phyloP scores from a whole-genome alignment of 1,140 invertebrate species.

The Nasonia vitripennis region DNA sequence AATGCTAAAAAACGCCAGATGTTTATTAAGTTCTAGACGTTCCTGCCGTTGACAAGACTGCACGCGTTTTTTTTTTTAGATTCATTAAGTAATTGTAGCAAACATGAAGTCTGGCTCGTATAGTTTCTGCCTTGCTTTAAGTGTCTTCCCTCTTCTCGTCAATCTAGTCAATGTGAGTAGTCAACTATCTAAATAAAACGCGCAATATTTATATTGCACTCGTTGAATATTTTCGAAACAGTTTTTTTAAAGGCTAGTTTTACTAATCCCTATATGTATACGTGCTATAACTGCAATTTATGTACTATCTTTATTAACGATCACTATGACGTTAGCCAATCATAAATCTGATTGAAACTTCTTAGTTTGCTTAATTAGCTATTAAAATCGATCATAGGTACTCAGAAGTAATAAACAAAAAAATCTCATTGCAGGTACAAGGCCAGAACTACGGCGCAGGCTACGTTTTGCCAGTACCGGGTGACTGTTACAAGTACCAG shows the following conservation, averaged over 20 bases:
- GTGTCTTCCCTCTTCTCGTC: neutral
- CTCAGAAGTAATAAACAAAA: neutral
- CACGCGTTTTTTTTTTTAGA: conserved; percentile 1
- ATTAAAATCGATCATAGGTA: neutral
- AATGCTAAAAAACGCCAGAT: neutral
- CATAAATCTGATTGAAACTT: neutral
- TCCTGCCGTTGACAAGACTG: conserved; percentile 28
- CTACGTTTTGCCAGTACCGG: conserved; percentile 59
- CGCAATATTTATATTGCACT: neutral
- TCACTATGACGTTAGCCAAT: neutral
- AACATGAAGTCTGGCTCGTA: conserved; percentile 14
- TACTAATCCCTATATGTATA: neutral
- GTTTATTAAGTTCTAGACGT: conserved; percentile 4
- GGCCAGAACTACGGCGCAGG: conserved; percentile 37
- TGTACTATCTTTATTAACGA: neutral
- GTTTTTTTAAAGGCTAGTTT: neutral
- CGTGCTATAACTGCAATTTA: neutral
- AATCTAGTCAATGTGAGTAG: conserved; percentile 27
- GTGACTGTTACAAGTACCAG: conserved; percentile 71
- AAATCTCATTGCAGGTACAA: neutral
- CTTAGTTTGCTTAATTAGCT: neutral
- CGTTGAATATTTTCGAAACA: no score
- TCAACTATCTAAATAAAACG: neutral
- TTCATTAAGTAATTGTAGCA: neutral
- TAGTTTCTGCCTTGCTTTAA: neutral